phyloP scores from a whole-genome alignment of 2,113 vertebrate genomes.

The Prunella himalayana region DNA sequence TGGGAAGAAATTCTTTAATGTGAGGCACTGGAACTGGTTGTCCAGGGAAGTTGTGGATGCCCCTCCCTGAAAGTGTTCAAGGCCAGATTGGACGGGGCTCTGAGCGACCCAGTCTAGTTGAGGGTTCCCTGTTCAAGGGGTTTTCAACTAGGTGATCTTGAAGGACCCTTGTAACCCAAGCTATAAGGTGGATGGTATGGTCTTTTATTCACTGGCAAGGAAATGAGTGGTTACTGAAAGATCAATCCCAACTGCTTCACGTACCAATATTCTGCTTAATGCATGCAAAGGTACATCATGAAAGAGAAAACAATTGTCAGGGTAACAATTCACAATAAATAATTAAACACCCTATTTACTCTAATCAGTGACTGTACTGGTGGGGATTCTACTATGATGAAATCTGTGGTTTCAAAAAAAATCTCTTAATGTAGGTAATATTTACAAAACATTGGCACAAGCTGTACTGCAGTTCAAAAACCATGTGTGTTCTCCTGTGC shows the following conservation, averaged over 20 bases:
- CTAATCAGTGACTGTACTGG: neutral
- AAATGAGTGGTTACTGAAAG: neutral
- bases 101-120: accelerated
- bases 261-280: neutral
- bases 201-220: neutral
- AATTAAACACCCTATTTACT: neutral
- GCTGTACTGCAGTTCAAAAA: neutral
- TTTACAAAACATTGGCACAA: neutral
- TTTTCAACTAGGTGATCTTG: neutral
- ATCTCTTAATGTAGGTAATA: neutral
- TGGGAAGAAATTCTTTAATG: neutral
- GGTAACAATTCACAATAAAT: neutral
- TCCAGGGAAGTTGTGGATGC: neutral
- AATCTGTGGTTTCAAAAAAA: neutral
- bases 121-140: neutral
- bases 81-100: neutral
- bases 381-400: neutral
- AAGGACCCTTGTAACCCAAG: neutral
- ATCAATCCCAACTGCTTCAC: neutral
- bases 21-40: neutral
- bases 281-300: neutral
- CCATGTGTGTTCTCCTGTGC: neutral
- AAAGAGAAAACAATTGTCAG: neutral
- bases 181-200: neutral
- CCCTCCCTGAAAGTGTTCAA: neutral